phyloP scores from a whole-genome alignment of 2,113 vertebrate species.

The Tachysurus vachellii region DNA sequence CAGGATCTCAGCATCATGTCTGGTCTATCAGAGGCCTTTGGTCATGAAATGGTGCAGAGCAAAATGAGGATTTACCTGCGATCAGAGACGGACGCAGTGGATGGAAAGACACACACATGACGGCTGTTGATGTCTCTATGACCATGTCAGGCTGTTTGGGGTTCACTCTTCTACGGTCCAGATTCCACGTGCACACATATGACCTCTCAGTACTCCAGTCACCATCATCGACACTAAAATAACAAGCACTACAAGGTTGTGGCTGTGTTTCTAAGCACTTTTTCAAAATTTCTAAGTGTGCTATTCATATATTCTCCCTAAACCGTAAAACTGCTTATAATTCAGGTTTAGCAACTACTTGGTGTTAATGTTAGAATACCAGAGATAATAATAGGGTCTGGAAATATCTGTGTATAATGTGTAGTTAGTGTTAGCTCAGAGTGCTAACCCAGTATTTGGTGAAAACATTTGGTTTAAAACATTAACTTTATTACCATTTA shows the following conservation, averaged over 20 bases:
- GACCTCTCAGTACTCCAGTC: constrained; percentile 87
- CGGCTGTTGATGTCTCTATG: constrained; percentile 78
- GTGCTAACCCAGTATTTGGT: neutral
- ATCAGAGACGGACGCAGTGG: constrained; percentile 80
- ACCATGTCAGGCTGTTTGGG: constrained; percentile 74
- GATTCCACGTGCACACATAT: constrained; percentile 88
- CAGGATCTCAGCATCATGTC: neutral
- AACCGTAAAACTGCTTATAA: neutral
- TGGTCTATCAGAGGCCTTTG: neutral
- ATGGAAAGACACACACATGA: constrained; percentile 86
- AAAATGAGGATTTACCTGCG: constrained; percentile 66
- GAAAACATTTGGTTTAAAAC: neutral
- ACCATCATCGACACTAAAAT: constrained; percentile 77
- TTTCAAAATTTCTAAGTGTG: neutral
- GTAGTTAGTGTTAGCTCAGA: neutral
- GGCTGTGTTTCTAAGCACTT: too few species aligned
- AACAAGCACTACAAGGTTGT: neutral
- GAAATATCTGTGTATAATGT: neutral
- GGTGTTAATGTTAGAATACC: neutral
- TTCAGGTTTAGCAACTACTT: neutral
- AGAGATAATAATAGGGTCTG: neutral
- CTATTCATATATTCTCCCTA: neutral
- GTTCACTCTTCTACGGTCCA: constrained; percentile 80
- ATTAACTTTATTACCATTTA: neutral
- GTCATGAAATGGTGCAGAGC: neutral